phyloP scores from a whole-genome alignment of 2,797 vertebrate species.

The Australoheros facetus region DNA sequence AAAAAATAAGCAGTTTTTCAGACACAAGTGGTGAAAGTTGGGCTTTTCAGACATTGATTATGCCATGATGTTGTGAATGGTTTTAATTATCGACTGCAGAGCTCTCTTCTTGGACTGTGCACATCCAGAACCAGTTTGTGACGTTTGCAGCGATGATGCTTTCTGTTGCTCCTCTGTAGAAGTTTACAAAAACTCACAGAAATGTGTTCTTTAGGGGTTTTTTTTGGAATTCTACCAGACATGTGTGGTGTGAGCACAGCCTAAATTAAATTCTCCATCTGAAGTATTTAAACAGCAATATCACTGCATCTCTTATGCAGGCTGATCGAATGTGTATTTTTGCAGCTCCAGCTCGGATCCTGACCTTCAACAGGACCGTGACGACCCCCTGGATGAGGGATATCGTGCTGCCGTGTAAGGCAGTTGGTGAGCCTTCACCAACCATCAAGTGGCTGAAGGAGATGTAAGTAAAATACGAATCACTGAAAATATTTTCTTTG shows the following conservation, averaged over 20 bases:
- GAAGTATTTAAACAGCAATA: not conserved
- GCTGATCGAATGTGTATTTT: not conserved
- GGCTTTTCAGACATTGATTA: too few species aligned
- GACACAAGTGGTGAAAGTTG: too few species aligned
- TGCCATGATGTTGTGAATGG: too few species aligned
- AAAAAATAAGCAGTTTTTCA: too few species aligned
- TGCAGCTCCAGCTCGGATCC: constrained; percentile 91
- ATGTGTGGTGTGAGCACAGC: not conserved
- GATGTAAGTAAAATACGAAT: constrained; percentile 82
- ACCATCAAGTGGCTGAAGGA: constrained; percentile 99
- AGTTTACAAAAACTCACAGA: not conserved
- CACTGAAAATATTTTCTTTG: fast-evolving
- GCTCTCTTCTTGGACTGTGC: not conserved
- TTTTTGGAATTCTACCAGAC: not conserved
- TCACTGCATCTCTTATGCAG: not conserved
- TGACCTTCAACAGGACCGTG: constrained; percentile 95
- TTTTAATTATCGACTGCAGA: not conserved
- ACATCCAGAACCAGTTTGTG: not conserved
- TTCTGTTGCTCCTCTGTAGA: not conserved
- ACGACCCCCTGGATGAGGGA: constrained; percentile 99
- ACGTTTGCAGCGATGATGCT: not conserved
- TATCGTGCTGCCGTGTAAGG: constrained; percentile 93
- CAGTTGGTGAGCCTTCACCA: constrained; percentile 93
- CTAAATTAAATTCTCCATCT: not conserved
- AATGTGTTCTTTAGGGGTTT: not conserved